Conservation (phyloP, 2,888 invertebrate genomes). For the Cataglyphis altisquamis region DNA sequence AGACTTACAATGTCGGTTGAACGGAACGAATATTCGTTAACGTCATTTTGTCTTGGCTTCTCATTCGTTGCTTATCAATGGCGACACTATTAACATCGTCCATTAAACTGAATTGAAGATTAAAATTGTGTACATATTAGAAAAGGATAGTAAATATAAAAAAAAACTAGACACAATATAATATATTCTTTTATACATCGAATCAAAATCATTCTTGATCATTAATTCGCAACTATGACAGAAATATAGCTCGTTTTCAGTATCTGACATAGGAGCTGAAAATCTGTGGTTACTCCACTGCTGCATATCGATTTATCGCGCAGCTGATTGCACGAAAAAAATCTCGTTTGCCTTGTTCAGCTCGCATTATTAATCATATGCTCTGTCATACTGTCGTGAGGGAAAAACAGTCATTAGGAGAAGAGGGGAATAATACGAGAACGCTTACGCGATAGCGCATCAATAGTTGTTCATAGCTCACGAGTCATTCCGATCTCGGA, state of each 20-base stretch:
- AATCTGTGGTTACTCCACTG: not conserved
- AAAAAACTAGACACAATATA: not conserved
- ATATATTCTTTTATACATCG: not conserved
- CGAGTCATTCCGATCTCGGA: conserved; percentile 68
- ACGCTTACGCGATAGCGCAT: conserved; percentile 66
- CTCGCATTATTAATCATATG: conserved; percentile 32
- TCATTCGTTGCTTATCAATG: not conserved
- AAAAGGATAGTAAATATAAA: not conserved
- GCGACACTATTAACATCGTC: not conserved
- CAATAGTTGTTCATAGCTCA: conserved; percentile 68
- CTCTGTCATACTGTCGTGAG: conserved; percentile 20
- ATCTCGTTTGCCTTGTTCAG: conserved; percentile 1
- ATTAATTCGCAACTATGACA: not conserved
- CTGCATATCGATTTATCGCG: not conserved
- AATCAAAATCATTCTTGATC: not conserved
- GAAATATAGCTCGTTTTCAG: not conserved
- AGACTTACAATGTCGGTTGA: not conserved
- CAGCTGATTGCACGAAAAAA: conserved; percentile 22
- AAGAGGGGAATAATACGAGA: conserved; percentile 55
- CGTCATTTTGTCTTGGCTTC: not conserved
- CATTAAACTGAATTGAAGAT: not conserved
- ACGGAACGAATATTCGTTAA: conserved; percentile 2
- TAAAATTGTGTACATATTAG: not conserved
- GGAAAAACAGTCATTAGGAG: conserved; percentile 54
- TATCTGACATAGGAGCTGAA: not conserved